Evolutionary conservation across 2,113 vertebrate genomes (phyloP), one percentile per base, ranked within the genome.

Genomic region (Eonycteris spelaea): DNA sequence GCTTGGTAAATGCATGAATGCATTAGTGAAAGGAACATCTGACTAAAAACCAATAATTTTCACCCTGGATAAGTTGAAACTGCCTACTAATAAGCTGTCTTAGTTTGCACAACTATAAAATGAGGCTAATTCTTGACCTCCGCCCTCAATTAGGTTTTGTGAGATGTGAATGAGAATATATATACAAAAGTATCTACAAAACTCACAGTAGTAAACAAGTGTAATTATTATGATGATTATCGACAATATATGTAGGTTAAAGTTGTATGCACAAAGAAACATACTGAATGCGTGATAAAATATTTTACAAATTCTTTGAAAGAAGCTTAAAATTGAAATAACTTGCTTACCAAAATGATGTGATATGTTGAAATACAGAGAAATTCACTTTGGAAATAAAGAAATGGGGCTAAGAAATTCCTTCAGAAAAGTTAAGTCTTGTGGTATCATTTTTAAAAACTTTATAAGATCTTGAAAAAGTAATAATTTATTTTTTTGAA

Each of bases 281-380:
- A 95, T 51, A 74, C 13, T 61, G 70, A 71, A 79, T 90, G 26
- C 67, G n/a, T 95, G 33, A 45, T 63, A 18, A 68, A 91, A 30
- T 70, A 68, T 28, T 80, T 89, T 85, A 4, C 89, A 91, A 87
- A 30, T 57, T 67, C 2, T 77, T 82, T 89, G 61, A 53, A 84
- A 92, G 45, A 77, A 91, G 70, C 18, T 82, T 95, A 85, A 91
- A 95, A 84, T 30, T 65, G 13, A 95, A 94, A 82, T 95, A 85
- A 80, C 11, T 70, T 55, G 19, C 12, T 96, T 40, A 68, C 22
- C 45, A 92, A 95, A 79, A 94, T 79, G 65, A 91, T 3, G 4
- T 43, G 26, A 73, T 48, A 33, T 33, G 13, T 38, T 92, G 43
- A 88, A 84, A 96, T 65, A 87, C 0, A 92, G 35, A 35, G 1